Percentiles rank a stretch among this genome's conserved stretches.
These are phyloP conservation scores for Nibea albiflora DNA, from an alignment of 2,113 vertebrate genomes.

Conservation along the genomic window DNA sequence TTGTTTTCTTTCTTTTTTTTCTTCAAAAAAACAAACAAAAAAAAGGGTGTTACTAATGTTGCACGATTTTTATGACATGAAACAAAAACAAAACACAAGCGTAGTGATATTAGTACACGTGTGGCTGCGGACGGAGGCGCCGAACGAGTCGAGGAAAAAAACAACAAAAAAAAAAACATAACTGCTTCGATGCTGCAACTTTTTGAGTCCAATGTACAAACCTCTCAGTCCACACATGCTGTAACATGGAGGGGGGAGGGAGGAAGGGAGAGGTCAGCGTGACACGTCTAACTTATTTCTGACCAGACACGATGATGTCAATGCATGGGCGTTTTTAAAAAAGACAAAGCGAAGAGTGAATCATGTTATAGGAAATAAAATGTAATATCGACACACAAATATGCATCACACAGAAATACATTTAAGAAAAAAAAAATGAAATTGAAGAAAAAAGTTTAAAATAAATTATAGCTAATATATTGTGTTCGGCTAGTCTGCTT, in stretches of 20 bases:
- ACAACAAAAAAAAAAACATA: conserved; percentile 14
- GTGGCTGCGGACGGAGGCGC: conserved; percentile 70
- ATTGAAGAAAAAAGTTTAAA: conserved; percentile 81
- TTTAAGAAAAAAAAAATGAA: conserved; percentile 72
- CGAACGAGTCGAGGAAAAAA: conserved; percentile 21
- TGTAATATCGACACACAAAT: conserved; percentile 88
- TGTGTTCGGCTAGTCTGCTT: conserved; percentile 94
- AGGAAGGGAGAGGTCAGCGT: conserved; percentile 48
- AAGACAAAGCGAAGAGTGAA: conserved; percentile 82
- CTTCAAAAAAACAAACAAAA: conserved; percentile 49
- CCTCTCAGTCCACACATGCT: conserved; percentile 65
- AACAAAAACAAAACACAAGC: conserved; percentile 61
- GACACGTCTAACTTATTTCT: conserved; percentile 91
- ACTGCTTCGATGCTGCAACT: conserved; percentile 89
- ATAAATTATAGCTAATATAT: conserved; percentile 94
- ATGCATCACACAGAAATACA: conserved; percentile 85
- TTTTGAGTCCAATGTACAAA: conserved; percentile 86
- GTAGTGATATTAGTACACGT: conserved; percentile 78
- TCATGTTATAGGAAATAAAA: conserved; percentile 84
- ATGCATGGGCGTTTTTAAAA: conserved; percentile 86
- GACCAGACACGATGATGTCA: conserved; percentile 85
- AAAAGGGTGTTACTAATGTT: conserved; percentile 88
- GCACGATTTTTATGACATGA: conserved; percentile 84
- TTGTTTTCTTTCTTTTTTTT: conserved; percentile 77
- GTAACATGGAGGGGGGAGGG: not conserved